Conservation (phyloP, 2,888 invertebrate species). For the Dioctria rufipes region DNA sequence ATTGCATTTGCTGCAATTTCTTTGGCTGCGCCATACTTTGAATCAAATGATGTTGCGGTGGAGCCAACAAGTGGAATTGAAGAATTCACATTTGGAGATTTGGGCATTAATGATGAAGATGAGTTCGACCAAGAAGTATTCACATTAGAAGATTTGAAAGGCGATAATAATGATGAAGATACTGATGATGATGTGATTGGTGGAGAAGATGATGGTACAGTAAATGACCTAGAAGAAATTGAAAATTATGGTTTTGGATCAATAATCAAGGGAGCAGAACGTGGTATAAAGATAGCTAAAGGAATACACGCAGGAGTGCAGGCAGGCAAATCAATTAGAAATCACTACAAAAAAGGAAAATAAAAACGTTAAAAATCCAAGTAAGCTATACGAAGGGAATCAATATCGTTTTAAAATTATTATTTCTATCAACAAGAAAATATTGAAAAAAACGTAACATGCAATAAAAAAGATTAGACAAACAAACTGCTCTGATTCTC, state of each 20-base stretch:
- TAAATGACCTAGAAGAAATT: neutral
- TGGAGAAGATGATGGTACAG: neutral
- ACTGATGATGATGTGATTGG: neutral
- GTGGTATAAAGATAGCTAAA: neutral
- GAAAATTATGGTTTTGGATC: neutral
- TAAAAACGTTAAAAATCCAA: too few species aligned
- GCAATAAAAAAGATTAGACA: slow-evolving; percentile 12
- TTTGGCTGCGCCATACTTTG: neutral
- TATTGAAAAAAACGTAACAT: slow-evolving; percentile 1
- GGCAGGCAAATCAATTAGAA: too few species aligned
- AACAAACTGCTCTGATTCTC: neutral
- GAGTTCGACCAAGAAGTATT: neutral
- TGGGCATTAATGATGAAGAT: neutral
- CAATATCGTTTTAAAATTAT: slow-evolving; percentile 13
- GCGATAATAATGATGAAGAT: neutral
- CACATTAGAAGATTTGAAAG: neutral
- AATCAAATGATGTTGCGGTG: neutral
- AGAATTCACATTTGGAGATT: neutral
- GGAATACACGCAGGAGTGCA: neutral
- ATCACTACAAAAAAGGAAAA: too few species aligned
- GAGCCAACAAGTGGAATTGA: neutral
- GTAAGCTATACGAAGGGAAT: too few species aligned
- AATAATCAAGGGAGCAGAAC: too few species aligned
- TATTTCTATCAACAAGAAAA: slow-evolving; percentile 9
- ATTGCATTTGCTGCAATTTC: neutral